Base-by-base conservation (phyloP, 1,140 invertebrate species). In the Pseudomyrmex pallidus region DNA sequence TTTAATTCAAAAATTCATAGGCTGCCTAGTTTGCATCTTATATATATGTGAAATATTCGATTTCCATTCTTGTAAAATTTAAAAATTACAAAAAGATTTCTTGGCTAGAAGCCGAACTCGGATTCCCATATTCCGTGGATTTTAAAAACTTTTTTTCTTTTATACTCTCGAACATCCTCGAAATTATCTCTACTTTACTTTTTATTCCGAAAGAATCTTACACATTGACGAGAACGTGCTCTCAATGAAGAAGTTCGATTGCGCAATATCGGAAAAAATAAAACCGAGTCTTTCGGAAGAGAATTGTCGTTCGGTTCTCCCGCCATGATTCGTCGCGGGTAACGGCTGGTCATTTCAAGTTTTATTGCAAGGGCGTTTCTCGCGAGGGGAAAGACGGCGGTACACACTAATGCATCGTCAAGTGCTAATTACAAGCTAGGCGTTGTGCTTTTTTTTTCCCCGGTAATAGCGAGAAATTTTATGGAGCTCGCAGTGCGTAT, bases 371-470 rank as follows among this genome's bases (percentile, higher is more conserved):
- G 89, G 91, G 91, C 90, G 91, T 90, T 35, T 89, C 84, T 91
- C 77, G 70, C 88, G 88, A 78, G 85, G 88, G 88, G 74, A 22
- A 89, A 66, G 86, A 86, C 87, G 85, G 5, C 85, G 59, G 84
- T 67, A 82, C 35, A 35, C 35, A 35, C 89, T 92, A 92, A 93
- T 92, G 92, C 92, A 94, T 93, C 92, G 90, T 92, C 90, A 93
- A 93, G 92, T 94, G 92, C 92, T 93, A 94, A 94, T 94, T 93
- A 93, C 91, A 92, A 88, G 56, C 87, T 90, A 83, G 0, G 35
- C 87, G 85, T 84, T 89, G 76, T 84, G 84, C 66, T 17, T 59
- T 80, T 91, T 91, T 80, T 91, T 35, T 91, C 92, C 88, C 90
- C 87, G 72, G 90, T 90, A 92, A 91, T 91, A 90, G 89, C 83